Conservation (phyloP, 1,140 invertebrate genomes). For the Calephelis nemesis region DNA sequence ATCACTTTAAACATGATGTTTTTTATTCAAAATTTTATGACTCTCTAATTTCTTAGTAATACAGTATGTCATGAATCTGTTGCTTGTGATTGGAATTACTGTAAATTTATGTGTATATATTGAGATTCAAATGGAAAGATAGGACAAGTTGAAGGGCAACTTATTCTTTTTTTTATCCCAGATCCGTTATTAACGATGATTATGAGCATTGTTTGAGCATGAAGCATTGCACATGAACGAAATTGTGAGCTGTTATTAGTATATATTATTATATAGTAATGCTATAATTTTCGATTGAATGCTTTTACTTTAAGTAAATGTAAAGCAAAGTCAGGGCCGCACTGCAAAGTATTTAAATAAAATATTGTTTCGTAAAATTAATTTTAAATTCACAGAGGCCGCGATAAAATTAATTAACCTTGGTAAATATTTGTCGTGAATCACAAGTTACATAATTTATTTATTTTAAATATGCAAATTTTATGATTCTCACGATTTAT, state of each 20-base stretch:
- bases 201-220: no score
- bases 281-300: not conserved
- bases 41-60: no score
- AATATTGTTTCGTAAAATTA: not conserved
- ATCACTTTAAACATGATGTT: no score
- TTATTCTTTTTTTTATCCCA: no score
- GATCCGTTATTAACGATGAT: no score
- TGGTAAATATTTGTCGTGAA: not conserved
- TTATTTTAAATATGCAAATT: not conserved
- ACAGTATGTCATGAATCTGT: no score
- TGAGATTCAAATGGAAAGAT: no score
- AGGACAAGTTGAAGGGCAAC: no score
- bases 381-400: not conserved
- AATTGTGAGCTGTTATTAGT: not conserved
- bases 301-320: not conserved
- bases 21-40: no score
- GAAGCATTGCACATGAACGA: no score
- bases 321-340: not conserved
- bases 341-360: not conserved
- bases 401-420: not conserved
- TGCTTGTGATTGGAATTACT: no score
- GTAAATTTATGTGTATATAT: no score
- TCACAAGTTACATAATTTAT: not conserved
- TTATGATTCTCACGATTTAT: not conserved
- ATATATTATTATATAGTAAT: not conserved